phyloP scores from a whole-genome alignment of 2,113 vertebrate species.

The Entomyzon cyanotis region DNA sequence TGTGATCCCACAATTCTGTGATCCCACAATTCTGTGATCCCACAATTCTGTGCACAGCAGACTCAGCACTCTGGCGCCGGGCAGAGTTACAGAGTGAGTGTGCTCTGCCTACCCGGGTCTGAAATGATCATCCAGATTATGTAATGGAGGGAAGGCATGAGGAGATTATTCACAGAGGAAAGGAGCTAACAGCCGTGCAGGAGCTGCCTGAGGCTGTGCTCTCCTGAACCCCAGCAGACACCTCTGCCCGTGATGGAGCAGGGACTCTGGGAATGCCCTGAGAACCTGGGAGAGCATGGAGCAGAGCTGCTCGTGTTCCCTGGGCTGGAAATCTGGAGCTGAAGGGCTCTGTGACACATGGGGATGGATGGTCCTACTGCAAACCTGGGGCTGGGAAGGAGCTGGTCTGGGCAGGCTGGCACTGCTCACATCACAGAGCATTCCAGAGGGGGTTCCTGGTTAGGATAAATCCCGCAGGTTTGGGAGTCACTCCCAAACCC shows the following conservation, averaged over 20 bases:
- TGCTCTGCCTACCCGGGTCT: neutral
- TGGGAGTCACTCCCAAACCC: neutral
- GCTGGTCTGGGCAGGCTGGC: neutral
- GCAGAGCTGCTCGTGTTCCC: neutral
- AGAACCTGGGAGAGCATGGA: neutral
- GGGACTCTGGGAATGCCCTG: fast-evolving
- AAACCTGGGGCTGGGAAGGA: neutral
- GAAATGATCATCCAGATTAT: neutral
- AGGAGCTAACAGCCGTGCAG: neutral
- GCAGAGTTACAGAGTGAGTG: neutral
- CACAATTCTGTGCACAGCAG: neutral
- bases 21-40: too few species aligned
- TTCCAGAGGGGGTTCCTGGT: neutral
- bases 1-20: too few species aligned
- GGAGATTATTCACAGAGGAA: neutral
- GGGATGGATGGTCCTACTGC: neutral
- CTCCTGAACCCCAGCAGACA: neutral
- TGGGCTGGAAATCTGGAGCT: fast-evolving
- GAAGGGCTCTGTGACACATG: neutral
- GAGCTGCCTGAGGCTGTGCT: neutral
- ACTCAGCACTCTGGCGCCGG: fast-evolving
- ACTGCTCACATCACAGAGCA: fast-evolving
- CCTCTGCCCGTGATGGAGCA: neutral
- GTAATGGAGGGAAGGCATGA: neutral
- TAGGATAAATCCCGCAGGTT: neutral